phyloP scores from a whole-genome alignment of 2,888 invertebrate genomes.

The Patella caerulea region DNA sequence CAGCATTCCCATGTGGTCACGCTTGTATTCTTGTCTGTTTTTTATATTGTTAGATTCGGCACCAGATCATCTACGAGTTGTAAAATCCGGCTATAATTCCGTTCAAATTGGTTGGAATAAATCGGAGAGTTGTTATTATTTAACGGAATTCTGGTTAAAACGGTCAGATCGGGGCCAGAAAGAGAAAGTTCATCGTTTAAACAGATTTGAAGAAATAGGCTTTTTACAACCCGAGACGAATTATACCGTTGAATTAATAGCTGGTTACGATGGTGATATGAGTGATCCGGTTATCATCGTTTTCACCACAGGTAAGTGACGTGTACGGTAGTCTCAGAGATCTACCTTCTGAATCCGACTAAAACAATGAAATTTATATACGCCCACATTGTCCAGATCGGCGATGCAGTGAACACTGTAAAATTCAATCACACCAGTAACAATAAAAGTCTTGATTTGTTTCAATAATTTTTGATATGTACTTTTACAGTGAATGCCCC shows the following conservation, averaged over 20 bases:
- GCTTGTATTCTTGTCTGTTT: background rate
- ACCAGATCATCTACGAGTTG: background rate
- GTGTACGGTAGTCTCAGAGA: background rate
- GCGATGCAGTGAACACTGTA: too few species aligned
- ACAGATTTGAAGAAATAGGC: slow-evolving; percentile 15
- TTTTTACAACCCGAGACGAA: slow-evolving; percentile 16
- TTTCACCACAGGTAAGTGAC: slow-evolving; percentile 19
- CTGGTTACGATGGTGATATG: slow-evolving; percentile 19
- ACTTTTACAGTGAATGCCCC: too few species aligned
- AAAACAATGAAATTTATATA: too few species aligned
- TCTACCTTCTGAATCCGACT: too few species aligned
- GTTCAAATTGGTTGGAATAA: slow-evolving; percentile 17
- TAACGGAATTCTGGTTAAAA: slow-evolving; percentile 13
- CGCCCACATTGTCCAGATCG: too few species aligned
- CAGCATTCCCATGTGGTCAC: too few species aligned
- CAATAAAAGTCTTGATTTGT: too few species aligned
- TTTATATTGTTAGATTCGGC: background rate
- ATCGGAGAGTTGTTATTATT: slow-evolving; percentile 14
- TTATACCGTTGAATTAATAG: slow-evolving; percentile 19
- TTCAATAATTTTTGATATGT: too few species aligned
- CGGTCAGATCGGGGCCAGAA: slow-evolving; percentile 2
- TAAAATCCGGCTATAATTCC: background rate
- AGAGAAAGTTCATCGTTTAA: slow-evolving; percentile 11
- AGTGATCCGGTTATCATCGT: slow-evolving; percentile 17
- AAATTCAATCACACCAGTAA: too few species aligned